phyloP scores from a whole-genome alignment of 2,888 invertebrate genomes.

The Cataglyphis cursor region DNA sequence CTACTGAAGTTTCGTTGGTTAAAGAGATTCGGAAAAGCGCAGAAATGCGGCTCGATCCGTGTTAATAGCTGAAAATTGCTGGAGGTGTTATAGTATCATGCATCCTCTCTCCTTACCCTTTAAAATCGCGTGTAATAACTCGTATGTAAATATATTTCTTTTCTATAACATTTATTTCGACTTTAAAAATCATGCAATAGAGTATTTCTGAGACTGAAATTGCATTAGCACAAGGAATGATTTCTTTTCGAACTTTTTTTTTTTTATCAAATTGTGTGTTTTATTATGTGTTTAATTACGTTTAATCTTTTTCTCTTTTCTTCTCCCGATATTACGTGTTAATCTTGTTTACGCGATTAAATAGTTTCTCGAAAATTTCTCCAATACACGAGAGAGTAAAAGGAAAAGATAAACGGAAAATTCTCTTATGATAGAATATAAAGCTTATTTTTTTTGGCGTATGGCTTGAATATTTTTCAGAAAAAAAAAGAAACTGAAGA shows the following conservation, averaged over 20 bases:
- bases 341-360: not conserved
- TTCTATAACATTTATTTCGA: not conserved
- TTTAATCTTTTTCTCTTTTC: not conserved
- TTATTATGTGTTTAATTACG: not conserved
- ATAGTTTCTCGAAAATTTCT: not conserved
- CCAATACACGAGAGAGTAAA: not conserved
- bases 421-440: not conserved
- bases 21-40: slow-evolving; percentile 8
- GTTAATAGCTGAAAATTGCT: slow-evolving; percentile 16
- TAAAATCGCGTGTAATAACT: not conserved
- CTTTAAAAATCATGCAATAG: not conserved
- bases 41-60: not conserved
- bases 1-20: slow-evolving; percentile 42
- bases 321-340: not conserved
- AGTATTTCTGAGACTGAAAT: not conserved
- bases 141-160: not conserved
- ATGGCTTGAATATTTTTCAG: not conserved
- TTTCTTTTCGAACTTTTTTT: not conserved
- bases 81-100: not conserved
- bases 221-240: not conserved
- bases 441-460: not conserved
- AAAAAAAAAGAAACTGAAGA: not conserved
- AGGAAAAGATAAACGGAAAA: not conserved
- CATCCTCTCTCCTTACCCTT: not conserved
- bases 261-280: not conserved